phyloP scores from a whole-genome alignment of 2,888 invertebrate genomes.

The Luperina testacea region DNA sequence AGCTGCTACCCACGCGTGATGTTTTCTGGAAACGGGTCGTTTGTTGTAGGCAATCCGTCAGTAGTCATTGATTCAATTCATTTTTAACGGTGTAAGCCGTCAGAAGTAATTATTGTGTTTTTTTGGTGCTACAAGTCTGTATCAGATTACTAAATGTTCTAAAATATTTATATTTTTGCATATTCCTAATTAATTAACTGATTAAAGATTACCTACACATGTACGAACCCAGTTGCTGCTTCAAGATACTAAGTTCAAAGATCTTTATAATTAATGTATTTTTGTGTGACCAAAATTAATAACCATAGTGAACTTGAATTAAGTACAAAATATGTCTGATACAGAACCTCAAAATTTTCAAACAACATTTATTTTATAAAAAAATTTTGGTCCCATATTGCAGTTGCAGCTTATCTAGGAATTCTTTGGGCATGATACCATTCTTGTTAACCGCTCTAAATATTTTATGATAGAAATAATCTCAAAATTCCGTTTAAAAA shows the following conservation, averaged over 20 bases:
- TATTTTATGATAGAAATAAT: slow-evolving; percentile 59
- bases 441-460: slow-evolving; percentile 55
- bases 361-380: slow-evolving; percentile 29
- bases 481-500: slow-evolving; percentile 52
- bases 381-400: slow-evolving; percentile 3
- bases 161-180: background rate
- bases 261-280: background rate
- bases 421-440: slow-evolving; percentile 55
- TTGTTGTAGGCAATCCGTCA: slow-evolving; percentile 29
- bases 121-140: background rate
- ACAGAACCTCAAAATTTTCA: slow-evolving; percentile 47
- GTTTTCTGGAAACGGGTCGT: slow-evolving; percentile 33
- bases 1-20: slow-evolving; percentile 53
- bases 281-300: background rate
- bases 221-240: background rate
- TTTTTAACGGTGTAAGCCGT: background rate
- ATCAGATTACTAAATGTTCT: background rate
- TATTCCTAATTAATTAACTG: background rate
- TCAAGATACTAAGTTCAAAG: background rate
- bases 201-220: background rate
- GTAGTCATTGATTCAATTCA: slow-evolving; percentile 15
- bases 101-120: slow-evolving; percentile 23
- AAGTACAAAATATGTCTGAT: background rate
- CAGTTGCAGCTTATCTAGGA: slow-evolving; percentile 53
- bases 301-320: background rate